Percentiles rank a stretch among this genome's conserved stretches.
phyloP scores from a whole-genome alignment of 2,797 vertebrate species.

The Malacoraja senta region DNA sequence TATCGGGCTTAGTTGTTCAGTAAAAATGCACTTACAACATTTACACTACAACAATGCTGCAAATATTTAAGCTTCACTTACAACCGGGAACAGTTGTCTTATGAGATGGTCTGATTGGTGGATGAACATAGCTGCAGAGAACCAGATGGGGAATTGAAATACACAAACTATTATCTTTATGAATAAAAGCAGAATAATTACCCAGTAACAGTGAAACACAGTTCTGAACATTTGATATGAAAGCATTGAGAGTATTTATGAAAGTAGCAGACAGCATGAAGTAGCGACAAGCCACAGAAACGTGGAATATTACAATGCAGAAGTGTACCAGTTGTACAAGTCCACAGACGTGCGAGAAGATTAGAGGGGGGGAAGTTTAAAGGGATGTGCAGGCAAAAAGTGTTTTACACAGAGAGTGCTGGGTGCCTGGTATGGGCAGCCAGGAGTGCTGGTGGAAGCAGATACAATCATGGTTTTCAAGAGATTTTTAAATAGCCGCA shows the following conservation, averaged over 20 bases:
- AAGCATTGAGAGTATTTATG: not conserved
- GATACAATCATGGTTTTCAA: too few species aligned
- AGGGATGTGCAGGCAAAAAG: too few species aligned
- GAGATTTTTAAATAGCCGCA: too few species aligned
- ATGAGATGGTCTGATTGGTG: not conserved
- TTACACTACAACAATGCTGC: not conserved
- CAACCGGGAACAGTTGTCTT: not conserved
- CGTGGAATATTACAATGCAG: not conserved
- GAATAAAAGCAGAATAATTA: not conserved
- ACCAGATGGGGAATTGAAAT: not conserved
- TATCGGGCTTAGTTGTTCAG: not conserved
- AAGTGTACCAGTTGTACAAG: not conserved
- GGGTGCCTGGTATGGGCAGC: too few species aligned
- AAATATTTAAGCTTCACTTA: conserved; percentile 22
- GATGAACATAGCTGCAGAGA: not conserved
- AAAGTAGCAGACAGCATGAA: not conserved
- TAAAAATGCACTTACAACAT: not conserved
- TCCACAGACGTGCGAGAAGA: too few species aligned
- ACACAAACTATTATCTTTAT: conserved; percentile 10
- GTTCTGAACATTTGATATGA: not conserved
- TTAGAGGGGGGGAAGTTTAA: too few species aligned
- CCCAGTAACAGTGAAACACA: not conserved
- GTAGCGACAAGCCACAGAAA: not conserved
- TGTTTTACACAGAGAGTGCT: too few species aligned
- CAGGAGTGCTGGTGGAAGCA: too few species aligned